A percentile compares a stretch with the other conserved stretches of the same genome.
Conservation (phyloP, 1,140 invertebrate genomes). For the Drosophila arizonae region DNA sequence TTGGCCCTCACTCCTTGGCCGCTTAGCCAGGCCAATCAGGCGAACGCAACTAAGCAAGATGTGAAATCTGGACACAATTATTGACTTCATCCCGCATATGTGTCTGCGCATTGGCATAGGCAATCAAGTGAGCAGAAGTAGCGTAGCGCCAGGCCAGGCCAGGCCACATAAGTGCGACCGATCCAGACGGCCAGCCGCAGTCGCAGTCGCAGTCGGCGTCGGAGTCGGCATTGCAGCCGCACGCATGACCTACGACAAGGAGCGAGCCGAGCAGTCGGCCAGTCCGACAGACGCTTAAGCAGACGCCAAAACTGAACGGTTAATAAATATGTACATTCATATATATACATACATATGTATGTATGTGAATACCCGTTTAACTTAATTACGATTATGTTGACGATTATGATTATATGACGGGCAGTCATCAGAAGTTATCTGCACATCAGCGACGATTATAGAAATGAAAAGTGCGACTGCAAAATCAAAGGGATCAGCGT, state of each 20-base stretch:
- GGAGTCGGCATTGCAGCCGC: background rate
- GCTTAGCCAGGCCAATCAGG: slow-evolving; percentile 1
- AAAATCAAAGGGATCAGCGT: slow-evolving; percentile 57
- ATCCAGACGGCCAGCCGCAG: slow-evolving; percentile 31
- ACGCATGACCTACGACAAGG: slow-evolving; percentile 68
- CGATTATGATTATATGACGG: slow-evolving; percentile 40
- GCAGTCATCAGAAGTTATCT: slow-evolving; percentile 3
- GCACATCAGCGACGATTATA: slow-evolving; percentile 40
- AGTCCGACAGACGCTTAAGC: slow-evolving; percentile 1
- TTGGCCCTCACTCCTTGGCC: too few species aligned
- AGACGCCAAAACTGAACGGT: slow-evolving; percentile 49
- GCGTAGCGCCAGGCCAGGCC: slow-evolving; percentile 40
- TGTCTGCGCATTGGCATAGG: background rate
- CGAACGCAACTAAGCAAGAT: slow-evolving; percentile 4
- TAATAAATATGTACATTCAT: background rate
- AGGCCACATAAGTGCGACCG: slow-evolving; percentile 24
- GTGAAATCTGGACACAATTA: slow-evolving; percentile 24
- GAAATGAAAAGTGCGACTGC: slow-evolving; percentile 54
- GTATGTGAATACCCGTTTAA: slow-evolving; percentile 48
- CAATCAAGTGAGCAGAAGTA: slow-evolving; percentile 42
- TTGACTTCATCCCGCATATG: slow-evolving; percentile 45
- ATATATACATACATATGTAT: background rate
- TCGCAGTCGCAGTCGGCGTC: background rate
- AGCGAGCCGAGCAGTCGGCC: background rate
- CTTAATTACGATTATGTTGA: slow-evolving; percentile 69